These are phyloP conservation scores for Mesoligia furuncula DNA, from an alignment of 2,888 invertebrate genomes.

Conservation along the genomic window DNA sequence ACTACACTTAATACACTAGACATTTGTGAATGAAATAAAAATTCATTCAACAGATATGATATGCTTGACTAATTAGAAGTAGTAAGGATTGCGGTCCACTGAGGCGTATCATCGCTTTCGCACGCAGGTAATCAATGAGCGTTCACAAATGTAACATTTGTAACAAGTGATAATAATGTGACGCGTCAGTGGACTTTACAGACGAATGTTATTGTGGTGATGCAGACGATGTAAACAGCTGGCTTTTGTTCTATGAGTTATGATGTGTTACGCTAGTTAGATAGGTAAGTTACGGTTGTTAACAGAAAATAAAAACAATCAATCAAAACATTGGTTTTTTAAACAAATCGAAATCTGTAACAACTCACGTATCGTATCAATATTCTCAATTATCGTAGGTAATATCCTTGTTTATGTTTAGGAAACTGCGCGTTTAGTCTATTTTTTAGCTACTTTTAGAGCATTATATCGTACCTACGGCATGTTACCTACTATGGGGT, in stretches of 20 bases:
- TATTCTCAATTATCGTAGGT: no score
- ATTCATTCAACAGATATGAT: slow-evolving; percentile 15
- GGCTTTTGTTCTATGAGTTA: background rate
- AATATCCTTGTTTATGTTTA: background rate
- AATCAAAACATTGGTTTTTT: background rate
- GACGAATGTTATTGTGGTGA: background rate
- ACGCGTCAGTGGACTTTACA: slow-evolving; percentile 8
- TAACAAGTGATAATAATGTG: slow-evolving; percentile 11
- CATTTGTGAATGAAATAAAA: slow-evolving; percentile 31
- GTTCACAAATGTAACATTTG: slow-evolving; percentile 13
- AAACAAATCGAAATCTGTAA: background rate
- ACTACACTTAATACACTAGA: background rate
- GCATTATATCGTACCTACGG: no score
- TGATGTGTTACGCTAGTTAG: background rate
- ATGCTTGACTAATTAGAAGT: slow-evolving; percentile 15
- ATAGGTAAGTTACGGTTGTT: background rate
- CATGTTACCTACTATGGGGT: no score
- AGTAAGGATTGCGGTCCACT: slow-evolving; percentile 9
- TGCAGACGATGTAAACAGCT: background rate
- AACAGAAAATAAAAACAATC: background rate
- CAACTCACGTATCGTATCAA: background rate
- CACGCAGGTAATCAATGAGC: slow-evolving; percentile 14
- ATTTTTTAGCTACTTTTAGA: no score
- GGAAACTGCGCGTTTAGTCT: no score
- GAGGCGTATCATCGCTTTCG: slow-evolving; percentile 21